Percentiles rank a stretch among this genome's conserved stretches.
Evolutionary conservation across 64 coral and sea anemone species (phyloP).

Genomic region (Platygyra sinensis): DNA sequence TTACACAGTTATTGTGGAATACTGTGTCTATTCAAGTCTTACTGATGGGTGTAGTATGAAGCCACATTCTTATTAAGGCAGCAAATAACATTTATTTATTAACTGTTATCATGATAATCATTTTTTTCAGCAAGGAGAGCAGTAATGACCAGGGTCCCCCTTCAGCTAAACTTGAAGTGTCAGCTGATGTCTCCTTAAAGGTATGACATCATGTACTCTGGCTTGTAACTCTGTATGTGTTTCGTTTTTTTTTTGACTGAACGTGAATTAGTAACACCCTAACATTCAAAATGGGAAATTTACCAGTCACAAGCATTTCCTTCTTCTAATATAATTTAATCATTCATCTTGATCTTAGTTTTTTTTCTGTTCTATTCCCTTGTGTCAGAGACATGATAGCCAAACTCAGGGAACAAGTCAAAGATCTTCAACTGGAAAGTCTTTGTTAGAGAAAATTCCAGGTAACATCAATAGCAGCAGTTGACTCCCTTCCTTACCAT

Average conservation of each 20-base stretch:
- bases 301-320: too few species aligned
- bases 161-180: constrained; percentile 52
- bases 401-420: neutral
- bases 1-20: too few species aligned
- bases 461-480: neutral
- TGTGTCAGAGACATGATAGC: neutral
- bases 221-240: neutral
- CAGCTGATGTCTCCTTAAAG: constrained; percentile 71
- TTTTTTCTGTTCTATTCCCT: neutral
- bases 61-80: too few species aligned
- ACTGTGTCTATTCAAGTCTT: too few species aligned
- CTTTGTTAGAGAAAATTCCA: constrained; percentile 59
- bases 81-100: too few species aligned
- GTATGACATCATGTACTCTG: constrained; percentile 9
- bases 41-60: too few species aligned
- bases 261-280: too few species aligned
- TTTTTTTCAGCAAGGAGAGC: constrained; percentile 27
- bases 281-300: too few species aligned
- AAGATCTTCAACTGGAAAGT: constrained; percentile 18
- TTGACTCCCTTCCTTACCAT: too few species aligned
- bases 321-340: too few species aligned
- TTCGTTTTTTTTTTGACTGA: too few species aligned
- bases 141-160: neutral
- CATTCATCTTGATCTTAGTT: neutral
- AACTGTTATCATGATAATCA: too few species aligned